Base-by-base conservation (phyloP, 2,113 vertebrate genomes). In the Sclerurus mexicanus region DNA sequence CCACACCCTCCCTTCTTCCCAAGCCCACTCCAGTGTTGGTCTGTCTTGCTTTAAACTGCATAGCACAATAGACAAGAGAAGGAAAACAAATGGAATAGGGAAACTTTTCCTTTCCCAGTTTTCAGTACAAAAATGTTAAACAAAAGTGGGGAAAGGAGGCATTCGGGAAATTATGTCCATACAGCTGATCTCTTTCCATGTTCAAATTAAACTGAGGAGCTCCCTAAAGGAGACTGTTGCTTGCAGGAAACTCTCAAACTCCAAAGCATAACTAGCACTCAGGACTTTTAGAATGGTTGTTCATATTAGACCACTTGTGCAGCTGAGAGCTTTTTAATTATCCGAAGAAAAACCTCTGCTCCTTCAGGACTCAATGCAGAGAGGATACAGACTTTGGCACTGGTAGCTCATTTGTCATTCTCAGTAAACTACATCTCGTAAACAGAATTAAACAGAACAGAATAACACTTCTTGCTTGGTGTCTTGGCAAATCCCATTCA, bases 151-250 rank as follows among this genome's bases (percentile, higher is more conserved):
- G 21, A 71, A 76, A 55, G 66, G 37, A 86, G 12, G 23, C 63
- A 88, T 27, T 4, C 0, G 0, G n/a, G 49, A 76, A 93, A 83
- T 30, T 37, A 53, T 0, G 2, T 28, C 27, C 1, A 0, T 47
- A 30, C n/a, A 90, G 73, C 4, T 2, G 31, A 73, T 12, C 6
- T 67, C 64, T 58, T 42, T 27, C 50, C 46, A 55, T 22, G 63
- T 76, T 68, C 62, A 82, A 58, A 58, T 49, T 56, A 64, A 85
- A 60, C 15, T 7, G 6, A 80, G 30, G 35, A 73, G 37, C 17
- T 68, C 47, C 64, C 28, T 49, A 15, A 68, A 85, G 37, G 8
- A 71, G 19, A 18, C 44, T 27, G 6, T 6, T 53, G 31, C 60
- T 90, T 87, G 64, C 82, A 89, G 42, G 52, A 81, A 93, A 62